Percentiles rank a stretch among this genome's conserved stretches.
phyloP scores from a whole-genome alignment of 2,113 vertebrate genomes.

The Elachura formosa region DNA sequence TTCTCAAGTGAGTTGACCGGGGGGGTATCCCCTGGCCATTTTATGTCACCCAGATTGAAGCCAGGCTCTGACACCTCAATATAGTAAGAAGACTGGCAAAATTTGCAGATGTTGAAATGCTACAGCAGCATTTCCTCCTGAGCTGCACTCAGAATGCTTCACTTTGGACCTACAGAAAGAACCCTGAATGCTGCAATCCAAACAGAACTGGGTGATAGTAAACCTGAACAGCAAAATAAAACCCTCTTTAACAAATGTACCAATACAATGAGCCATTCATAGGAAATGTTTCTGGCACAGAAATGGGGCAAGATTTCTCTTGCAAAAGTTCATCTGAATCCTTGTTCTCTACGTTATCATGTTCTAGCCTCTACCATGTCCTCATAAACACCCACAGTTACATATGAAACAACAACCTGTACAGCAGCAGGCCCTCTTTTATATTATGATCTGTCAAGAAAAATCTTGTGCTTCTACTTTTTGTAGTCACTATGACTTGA shows the following conservation, averaged over 20 bases:
- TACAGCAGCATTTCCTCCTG: background rate
- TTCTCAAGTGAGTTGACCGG: background rate
- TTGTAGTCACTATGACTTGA: conserved; percentile 51
- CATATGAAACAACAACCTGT: conserved; percentile 34
- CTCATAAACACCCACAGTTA: conserved; percentile 29
- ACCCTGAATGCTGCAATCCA: background rate
- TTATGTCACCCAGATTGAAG: background rate
- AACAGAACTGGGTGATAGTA: background rate
- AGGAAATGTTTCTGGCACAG: background rate
- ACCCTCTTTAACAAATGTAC: background rate
- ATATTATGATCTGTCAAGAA: conserved; percentile 49
- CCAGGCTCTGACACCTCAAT: background rate
- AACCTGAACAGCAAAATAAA: background rate
- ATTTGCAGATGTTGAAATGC: background rate
- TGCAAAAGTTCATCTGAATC: background rate
- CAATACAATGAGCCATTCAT: background rate
- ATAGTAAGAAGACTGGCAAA: background rate
- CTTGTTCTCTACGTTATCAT: background rate
- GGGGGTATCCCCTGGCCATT: background rate
- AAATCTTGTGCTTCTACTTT: conserved; percentile 41
- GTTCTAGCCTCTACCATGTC: conserved; percentile 18
- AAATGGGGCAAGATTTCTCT: background rate
- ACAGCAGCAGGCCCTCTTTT: conserved; percentile 53
- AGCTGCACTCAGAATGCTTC: background rate
- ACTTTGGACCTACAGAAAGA: background rate